Base-by-base conservation (phyloP, 2,797 vertebrate species). In the Periparus ater region DNA sequence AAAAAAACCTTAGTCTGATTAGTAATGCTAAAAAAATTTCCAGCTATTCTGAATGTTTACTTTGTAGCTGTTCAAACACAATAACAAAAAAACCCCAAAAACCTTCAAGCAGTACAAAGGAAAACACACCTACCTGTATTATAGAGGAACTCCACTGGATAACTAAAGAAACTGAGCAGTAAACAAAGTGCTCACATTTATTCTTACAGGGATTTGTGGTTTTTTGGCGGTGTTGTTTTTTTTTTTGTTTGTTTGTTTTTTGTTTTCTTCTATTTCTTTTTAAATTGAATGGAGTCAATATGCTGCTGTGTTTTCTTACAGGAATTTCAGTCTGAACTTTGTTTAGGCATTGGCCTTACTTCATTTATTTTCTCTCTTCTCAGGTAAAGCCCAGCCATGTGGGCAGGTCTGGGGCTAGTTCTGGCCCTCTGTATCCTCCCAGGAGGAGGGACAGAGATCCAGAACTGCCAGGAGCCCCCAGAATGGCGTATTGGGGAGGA, bases 391-490 rank as follows among this genome's bases (percentile, higher is more conserved):
- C 91, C 95, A 93, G 92, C 88, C 93, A 99, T 99, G 99, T 98
- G 98, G 99, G 98, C 93, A 78, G 95, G 97, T 95, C 97, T 99
- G 94, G 98, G 98, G 93, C 97, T 99, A 87, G 97, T 98, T 97
- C 97, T 99, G 98, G 98, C 98, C 97, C 98, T 99, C 98, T 99
- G 98, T 98, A 97, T 99, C 96, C 98, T 99, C 97, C 98, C 97
- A 21, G 97, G 97, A 96, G 98, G 98, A 94, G 97, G 98, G 34
- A 78, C 98, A 91, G 99, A 99, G 98, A 98, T 97, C 96, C 98
- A 98, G 63, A 97, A 76, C 50, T 99, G 99, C 97, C 97, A 98
- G 91, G 96, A 74, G 13, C 95, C 99, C 10, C 98, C 98, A 5
- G 47, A 92, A 66, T 99, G 99, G 99, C 98, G 2, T 16, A 98